A percentile compares a stretch with the other conserved stretches of the same genome.
These are phyloP conservation scores for Plotosus lineatus DNA, from an alignment of 2,113 vertebrate species.

Conservation along the genomic window DNA sequence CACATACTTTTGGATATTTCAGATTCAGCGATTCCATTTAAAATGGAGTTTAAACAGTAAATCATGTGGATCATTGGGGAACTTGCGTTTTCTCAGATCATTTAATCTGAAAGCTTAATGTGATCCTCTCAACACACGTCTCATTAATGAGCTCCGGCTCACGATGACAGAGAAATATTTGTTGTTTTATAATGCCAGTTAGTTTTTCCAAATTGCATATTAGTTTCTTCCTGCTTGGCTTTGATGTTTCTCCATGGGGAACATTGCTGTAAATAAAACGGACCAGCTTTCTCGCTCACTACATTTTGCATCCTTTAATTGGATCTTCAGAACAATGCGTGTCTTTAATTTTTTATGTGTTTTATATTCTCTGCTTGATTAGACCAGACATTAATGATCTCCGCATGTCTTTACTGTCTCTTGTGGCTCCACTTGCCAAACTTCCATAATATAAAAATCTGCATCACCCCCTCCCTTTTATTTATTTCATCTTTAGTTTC, in stretches of 20 bases:
- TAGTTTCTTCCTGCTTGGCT: slow-evolving; percentile 20
- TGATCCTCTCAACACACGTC: slow-evolving; percentile 20
- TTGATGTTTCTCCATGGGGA: not conserved
- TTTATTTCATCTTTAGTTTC: not conserved
- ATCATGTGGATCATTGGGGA: slow-evolving; percentile 4
- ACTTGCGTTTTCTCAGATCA: not conserved
- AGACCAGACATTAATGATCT: not conserved
- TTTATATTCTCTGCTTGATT: not conserved
- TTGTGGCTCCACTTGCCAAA: not conserved
- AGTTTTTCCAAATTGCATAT: slow-evolving; percentile 47
- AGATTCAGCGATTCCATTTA: not conserved
- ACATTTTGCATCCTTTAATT: not conserved
- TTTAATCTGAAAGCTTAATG: slow-evolving; percentile 39
- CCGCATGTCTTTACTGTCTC: not conserved
- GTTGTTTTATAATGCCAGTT: slow-evolving; percentile 46
- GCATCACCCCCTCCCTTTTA: not conserved
- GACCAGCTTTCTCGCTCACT: not conserved
- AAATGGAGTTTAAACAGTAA: not conserved
- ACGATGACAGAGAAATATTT: slow-evolving; percentile 39
- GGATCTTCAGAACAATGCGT: not conserved
- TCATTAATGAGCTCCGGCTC: slow-evolving; percentile 44
- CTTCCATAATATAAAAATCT: not conserved
- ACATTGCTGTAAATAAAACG: slow-evolving; percentile 36
- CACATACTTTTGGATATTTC: too few species aligned
- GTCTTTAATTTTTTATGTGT: not conserved